phyloP scores from a whole-genome alignment of 1,140 invertebrate species.

The Berghia stephanieae region DNA sequence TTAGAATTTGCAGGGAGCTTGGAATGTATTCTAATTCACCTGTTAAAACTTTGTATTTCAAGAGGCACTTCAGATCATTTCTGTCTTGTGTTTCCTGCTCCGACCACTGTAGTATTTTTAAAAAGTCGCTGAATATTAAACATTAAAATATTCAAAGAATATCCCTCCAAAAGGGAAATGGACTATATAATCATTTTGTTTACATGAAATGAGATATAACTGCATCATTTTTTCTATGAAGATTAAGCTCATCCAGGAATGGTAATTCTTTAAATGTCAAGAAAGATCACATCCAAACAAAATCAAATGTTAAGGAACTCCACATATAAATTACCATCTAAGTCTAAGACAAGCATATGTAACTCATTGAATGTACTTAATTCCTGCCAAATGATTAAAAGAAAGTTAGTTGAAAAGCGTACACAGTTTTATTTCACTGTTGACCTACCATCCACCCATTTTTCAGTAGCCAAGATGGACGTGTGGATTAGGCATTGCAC shows the following conservation, averaged over 20 bases:
- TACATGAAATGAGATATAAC: not conserved
- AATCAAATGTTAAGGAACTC: too few species aligned
- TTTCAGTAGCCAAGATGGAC: too few species aligned
- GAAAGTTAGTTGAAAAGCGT: too few species aligned
- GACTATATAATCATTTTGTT: not conserved
- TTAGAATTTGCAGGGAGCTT: slow-evolving; percentile 54
- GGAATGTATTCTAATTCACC: slow-evolving; percentile 62
- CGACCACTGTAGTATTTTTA: not conserved
- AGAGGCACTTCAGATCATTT: slow-evolving; percentile 48
- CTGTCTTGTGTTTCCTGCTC: slow-evolving; percentile 36
- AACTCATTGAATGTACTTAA: too few species aligned
- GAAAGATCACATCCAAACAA: not conserved
- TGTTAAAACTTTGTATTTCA: slow-evolving; percentile 57
- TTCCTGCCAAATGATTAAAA: too few species aligned
- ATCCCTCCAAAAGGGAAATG: not conserved
- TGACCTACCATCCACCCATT: too few species aligned
- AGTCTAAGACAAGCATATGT: too few species aligned
- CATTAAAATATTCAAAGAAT: not conserved
- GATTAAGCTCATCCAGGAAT: not conserved
- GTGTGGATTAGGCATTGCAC: too few species aligned
- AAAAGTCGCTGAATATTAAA: not conserved
- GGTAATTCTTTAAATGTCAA: not conserved
- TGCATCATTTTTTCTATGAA: slow-evolving; percentile 5
- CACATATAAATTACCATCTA: too few species aligned
- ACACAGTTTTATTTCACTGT: too few species aligned